A percentile compares a stretch with the other conserved stretches of the same genome.
phyloP scores from a whole-genome alignment of 2,888 invertebrate species.

The Leucophora obtusa region DNA sequence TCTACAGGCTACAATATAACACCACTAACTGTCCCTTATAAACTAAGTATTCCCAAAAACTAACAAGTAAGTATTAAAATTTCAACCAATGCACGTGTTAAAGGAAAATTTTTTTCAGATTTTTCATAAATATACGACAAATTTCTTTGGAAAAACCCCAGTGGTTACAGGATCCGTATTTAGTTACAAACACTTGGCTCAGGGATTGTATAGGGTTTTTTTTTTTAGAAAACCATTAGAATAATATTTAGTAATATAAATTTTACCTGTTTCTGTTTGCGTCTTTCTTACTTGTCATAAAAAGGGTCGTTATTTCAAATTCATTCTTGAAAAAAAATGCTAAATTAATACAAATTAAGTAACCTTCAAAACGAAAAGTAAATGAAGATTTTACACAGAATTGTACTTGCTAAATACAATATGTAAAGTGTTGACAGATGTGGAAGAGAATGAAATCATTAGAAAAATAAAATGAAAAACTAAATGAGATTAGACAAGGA shows the following conservation, averaged over 20 bases:
- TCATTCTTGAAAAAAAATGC: constrained; percentile 39
- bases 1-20: constrained; percentile 26
- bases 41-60: constrained; percentile 27
- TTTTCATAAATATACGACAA: background rate
- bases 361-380: constrained; percentile 39
- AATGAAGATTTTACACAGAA: background rate
- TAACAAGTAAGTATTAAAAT: constrained; percentile 23
- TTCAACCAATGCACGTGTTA: background rate
- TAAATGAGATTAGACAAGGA: too few species aligned
- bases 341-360: constrained; percentile 57
- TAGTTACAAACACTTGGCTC: background rate
- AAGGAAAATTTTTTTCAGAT: background rate
- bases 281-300: background rate
- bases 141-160: constrained; percentile 31
- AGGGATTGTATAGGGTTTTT: background rate
- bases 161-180: constrained; percentile 7
- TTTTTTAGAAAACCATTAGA: background rate
- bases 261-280: constrained; percentile 32
- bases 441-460: background rate
- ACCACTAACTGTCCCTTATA: constrained; percentile 29
- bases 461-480: background rate
- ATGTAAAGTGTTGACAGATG: background rate
- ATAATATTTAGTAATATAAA: background rate
- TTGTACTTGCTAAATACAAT: background rate
- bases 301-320: constrained; percentile 18